phyloP scores from a whole-genome alignment of 1,140 invertebrate species.

The Hyles euphorbiae region DNA sequence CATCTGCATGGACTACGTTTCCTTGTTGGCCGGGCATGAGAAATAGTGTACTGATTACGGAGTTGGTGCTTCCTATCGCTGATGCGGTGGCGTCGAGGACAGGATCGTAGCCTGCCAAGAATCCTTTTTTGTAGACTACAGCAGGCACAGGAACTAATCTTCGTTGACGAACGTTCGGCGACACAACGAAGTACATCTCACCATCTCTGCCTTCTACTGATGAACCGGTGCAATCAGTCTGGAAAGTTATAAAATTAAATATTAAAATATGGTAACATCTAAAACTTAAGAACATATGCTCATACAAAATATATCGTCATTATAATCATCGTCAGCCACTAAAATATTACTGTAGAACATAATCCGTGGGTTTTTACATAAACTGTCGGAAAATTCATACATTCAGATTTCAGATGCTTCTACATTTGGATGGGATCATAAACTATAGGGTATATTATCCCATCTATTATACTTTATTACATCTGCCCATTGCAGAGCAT shows the following conservation, averaged over 20 bases:
- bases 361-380: no score
- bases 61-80: constrained; percentile 81
- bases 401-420: no score
- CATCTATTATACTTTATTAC: no score
- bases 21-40: constrained; percentile 87
- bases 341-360: no score
- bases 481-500: no score
- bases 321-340: no score
- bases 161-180: constrained; percentile 84
- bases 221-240: constrained; percentile 84
- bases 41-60: constrained; percentile 85
- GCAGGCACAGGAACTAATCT: constrained; percentile 88
- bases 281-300: no score
- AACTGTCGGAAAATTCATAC: no score
- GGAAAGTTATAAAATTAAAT: constrained; percentile 38
- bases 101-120: constrained; percentile 88
- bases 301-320: no score
- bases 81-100: constrained; percentile 87
- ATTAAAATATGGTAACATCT: neutral
- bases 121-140: constrained; percentile 83
- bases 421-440: no score
- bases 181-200: constrained; percentile 89
- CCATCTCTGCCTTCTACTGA: constrained; percentile 85
- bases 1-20: constrained; percentile 84
- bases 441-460: no score